phyloP scores from a whole-genome alignment of 2,113 vertebrate genomes.

The Fregata magnificens region DNA sequence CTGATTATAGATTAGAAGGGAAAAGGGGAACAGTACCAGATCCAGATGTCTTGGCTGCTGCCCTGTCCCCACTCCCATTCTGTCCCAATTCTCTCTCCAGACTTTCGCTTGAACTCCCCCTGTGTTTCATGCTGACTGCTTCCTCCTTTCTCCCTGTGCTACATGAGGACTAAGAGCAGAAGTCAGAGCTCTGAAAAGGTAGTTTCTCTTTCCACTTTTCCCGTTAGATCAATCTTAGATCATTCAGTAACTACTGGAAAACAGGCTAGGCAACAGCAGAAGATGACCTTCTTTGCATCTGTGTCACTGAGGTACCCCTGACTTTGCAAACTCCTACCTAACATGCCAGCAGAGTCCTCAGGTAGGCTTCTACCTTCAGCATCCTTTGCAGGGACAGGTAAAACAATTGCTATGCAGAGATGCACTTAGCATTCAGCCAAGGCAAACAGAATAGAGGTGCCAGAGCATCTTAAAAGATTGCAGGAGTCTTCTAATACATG shows the following conservation, averaged over 20 bases:
- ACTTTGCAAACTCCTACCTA: not conserved
- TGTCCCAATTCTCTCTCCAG: not conserved
- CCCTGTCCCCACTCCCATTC: not conserved
- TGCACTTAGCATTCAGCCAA: not conserved
- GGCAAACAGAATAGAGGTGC: not conserved
- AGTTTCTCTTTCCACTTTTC: not conserved
- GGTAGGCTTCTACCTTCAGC: not conserved
- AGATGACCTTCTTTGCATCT: not conserved
- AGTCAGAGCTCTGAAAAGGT: not conserved
- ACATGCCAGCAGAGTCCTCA: not conserved
- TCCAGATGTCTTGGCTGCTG: not conserved
- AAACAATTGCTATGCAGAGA: not conserved
- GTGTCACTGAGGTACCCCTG: not conserved
- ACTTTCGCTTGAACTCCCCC: not conserved
- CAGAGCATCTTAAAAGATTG: not conserved
- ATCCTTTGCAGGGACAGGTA: not conserved
- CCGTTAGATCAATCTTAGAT: not conserved
- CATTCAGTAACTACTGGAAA: not conserved
- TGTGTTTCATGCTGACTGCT: not conserved
- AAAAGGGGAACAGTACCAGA: not conserved
- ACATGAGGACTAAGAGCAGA: not conserved
- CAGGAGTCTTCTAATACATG: not conserved
- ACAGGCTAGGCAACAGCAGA: not conserved
- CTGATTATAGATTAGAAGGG: not conserved
- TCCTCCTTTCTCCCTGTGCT: not conserved